Percentiles rank a stretch among this genome's conserved stretches.
Evolutionary conservation across 2,888 invertebrate species (phyloP).

Genomic region (Adineta ricciae): DNA sequence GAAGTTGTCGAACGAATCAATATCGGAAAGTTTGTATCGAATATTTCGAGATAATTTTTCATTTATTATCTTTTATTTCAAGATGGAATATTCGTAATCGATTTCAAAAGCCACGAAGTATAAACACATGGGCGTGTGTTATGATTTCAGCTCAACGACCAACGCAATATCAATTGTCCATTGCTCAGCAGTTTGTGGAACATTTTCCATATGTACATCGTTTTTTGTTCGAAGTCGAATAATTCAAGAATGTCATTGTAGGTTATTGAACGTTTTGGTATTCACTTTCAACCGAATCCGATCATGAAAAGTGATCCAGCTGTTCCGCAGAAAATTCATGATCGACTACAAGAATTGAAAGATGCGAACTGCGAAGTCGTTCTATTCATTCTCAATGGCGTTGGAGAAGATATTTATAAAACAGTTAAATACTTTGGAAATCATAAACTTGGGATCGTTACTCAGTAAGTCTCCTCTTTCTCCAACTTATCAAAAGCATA

Average conservation of each 20-base stretch:
- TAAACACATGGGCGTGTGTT: not conserved
- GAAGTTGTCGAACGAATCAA: not conserved
- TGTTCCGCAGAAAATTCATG: not conserved
- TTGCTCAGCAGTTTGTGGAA: not conserved
- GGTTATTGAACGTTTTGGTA: conserved; percentile 21
- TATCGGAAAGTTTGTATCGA: not conserved
- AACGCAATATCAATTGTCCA: not conserved
- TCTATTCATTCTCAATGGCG: not conserved
- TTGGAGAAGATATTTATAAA: conserved; percentile 22
- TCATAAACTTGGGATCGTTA: conserved; percentile 20
- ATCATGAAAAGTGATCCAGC: conserved; percentile 10
- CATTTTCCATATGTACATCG: not conserved
- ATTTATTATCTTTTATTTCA: not conserved
- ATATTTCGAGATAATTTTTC: not conserved
- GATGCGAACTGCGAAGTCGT: not conserved
- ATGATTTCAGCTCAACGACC: not conserved
- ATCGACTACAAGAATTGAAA: conserved; percentile 12
- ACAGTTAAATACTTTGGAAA: conserved; percentile 16
- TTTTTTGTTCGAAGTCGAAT: not conserved
- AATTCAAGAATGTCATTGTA: not conserved
- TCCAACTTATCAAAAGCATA: no score
- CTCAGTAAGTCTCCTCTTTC: not conserved
- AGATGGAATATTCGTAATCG: conserved; percentile 19
- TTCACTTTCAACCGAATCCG: not conserved
- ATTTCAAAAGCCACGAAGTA: not conserved